A percentile compares a stretch with the other conserved stretches of the same genome.
Evolutionary conservation across 2,888 invertebrate genomes (phyloP).

Genomic region (Oscheius sp.): DNA sequence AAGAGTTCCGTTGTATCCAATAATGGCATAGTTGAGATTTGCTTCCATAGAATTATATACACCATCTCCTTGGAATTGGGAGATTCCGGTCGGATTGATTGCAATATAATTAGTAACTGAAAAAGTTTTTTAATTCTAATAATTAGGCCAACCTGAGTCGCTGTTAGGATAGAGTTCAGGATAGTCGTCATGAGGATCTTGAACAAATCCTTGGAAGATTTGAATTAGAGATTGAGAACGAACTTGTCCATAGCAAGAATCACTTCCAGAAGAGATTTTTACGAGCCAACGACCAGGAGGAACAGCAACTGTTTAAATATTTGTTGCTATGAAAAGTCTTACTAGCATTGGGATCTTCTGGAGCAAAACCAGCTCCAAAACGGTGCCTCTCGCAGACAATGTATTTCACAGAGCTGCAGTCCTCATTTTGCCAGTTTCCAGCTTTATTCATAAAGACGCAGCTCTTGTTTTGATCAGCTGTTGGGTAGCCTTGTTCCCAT

Average conservation of each 20-base stretch:
- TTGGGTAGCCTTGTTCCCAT: too few relatives aligned
- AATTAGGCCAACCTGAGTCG: slow-evolving; percentile 39
- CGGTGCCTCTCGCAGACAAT: slow-evolving; percentile 54
- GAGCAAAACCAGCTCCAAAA: slow-evolving; percentile 51
- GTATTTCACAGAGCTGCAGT: neutral
- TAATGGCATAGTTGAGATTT: slow-evolving; percentile 55
- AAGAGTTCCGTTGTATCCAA: slow-evolving; percentile 43
- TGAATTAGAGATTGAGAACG: slow-evolving; percentile 59
- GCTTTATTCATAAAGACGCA: slow-evolving; percentile 48
- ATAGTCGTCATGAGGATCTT: slow-evolving; percentile 52
- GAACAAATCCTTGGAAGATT: slow-evolving; percentile 57
- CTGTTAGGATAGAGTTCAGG: slow-evolving; percentile 48
- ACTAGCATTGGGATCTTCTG: slow-evolving; percentile 42
- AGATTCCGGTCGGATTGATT: slow-evolving; percentile 49
- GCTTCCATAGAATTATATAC: slow-evolving; percentile 51
- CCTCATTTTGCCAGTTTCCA: slow-evolving; percentile 43
- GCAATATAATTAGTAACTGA: slow-evolving; percentile 53
- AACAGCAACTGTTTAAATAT: slow-evolving; percentile 40
- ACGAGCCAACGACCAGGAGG: slow-evolving; percentile 58
- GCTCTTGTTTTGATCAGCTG: slow-evolving; percentile 31
- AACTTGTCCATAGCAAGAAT: slow-evolving; percentile 50
- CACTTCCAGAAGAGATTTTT: slow-evolving; percentile 40
- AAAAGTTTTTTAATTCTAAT: neutral
- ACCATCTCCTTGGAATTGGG: slow-evolving; percentile 42
- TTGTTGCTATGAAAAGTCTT: slow-evolving; percentile 1